These are phyloP conservation scores for Trichosurus vulpecula DNA, from an alignment of 2,797 vertebrate species.

Conservation along the genomic window DNA sequence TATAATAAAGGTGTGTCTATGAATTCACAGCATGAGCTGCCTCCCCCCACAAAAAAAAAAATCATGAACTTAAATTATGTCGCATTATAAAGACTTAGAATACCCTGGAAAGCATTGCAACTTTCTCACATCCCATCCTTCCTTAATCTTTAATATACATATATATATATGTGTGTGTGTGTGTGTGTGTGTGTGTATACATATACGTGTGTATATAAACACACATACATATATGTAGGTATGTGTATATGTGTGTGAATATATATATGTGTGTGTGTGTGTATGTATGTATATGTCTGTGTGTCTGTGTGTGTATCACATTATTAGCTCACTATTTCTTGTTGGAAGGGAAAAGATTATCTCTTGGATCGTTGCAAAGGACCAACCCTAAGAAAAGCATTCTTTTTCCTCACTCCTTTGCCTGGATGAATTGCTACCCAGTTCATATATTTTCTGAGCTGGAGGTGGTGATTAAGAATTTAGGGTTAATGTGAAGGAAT, in stretches of 20 bases:
- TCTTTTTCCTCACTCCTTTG: neutral
- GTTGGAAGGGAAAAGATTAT: neutral
- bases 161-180: too few species aligned
- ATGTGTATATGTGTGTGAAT: too few species aligned
- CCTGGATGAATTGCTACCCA: neutral
- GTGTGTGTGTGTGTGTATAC: too few species aligned
- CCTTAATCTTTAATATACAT: neutral
- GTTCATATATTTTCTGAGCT: neutral
- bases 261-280: too few species aligned
- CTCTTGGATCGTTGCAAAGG: neutral
- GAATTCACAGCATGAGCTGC: neutral
- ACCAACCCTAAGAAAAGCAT: neutral
- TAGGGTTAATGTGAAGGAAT: slow-evolving; percentile 48
- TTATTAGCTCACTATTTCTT: neutral
- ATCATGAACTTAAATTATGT: neutral
- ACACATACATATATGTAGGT: too few species aligned
- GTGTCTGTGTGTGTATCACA: neutral
- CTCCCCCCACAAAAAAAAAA: neutral
- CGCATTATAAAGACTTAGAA: neutral
- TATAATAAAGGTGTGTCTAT: neutral
- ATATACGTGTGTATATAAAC: too few species aligned
- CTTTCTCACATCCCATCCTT: neutral
- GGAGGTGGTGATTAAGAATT: slow-evolving; percentile 39
- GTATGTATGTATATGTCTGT: too few species aligned
- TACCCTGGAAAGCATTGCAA: neutral